A percentile compares a stretch with the other conserved stretches of the same genome.
Conservation (phyloP, 1,140 invertebrate genomes). For the Colletes latitarsis region DNA sequence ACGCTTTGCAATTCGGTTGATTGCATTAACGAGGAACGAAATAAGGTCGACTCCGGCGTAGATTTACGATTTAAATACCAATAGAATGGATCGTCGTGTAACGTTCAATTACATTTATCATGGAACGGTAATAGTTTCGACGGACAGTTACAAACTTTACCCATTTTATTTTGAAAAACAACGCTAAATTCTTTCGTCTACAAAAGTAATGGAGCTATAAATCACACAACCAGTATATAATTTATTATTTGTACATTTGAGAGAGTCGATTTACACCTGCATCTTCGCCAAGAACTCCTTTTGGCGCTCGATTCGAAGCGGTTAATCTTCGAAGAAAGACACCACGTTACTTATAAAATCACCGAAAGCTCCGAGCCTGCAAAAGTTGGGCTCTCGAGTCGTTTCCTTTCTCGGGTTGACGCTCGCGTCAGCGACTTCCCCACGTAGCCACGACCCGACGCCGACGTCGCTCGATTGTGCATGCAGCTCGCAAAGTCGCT, state of each 20-base stretch:
- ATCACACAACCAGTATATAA: no score
- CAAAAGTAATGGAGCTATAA: no score
- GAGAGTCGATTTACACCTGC: background rate
- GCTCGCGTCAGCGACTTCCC: background rate
- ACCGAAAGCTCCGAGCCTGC: background rate
- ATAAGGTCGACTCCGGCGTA: background rate
- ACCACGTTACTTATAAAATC: background rate
- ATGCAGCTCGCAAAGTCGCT: constrained; percentile 52
- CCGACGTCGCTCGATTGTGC: constrained; percentile 39
- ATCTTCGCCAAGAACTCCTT: no score
- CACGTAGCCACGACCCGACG: no score
- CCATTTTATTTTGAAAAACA: no score
- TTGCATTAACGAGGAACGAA: constrained; percentile 16
- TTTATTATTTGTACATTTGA: no score
- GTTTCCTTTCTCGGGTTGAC: no score
- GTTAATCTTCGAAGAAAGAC: background rate
- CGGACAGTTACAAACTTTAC: no score
- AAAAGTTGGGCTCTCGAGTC: background rate
- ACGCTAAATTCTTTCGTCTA: no score
- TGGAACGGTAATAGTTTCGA: background rate
- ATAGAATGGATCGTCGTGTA: background rate
- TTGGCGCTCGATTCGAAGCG: background rate
- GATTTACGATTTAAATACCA: background rate
- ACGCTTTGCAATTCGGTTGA: constrained; percentile 2
- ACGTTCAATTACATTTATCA: background rate